Evolutionary conservation across 2,888 invertebrate species (phyloP).

Genomic region (Callyntrura guangdongensis): DNA sequence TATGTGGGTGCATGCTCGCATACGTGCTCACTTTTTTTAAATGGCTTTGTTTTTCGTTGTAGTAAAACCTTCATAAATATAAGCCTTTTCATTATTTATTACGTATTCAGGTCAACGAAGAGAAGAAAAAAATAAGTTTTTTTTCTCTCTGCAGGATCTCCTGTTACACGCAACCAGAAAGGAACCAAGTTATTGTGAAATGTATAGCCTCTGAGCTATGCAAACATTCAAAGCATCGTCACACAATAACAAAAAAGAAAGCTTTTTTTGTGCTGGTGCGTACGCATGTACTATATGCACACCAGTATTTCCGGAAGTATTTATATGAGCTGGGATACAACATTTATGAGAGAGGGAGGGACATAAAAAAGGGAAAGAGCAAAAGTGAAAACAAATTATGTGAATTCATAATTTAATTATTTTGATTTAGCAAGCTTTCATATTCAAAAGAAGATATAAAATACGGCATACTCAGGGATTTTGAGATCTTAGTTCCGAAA

Average conservation of each 20-base stretch:
- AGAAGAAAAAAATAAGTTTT: slow-evolving; percentile 19
- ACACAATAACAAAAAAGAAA: neutral
- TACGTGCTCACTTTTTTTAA: slow-evolving; percentile 20
- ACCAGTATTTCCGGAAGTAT: no score
- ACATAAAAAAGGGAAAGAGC: no score
- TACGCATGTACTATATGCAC: no score
- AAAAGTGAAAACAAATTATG: no score
- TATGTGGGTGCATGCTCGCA: neutral
- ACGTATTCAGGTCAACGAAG: slow-evolving; percentile 49
- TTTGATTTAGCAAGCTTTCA: no score
- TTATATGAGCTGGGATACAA: no score
- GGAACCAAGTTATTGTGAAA: slow-evolving; percentile 1
- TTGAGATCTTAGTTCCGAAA: no score
- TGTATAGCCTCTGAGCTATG: slow-evolving; percentile 16
- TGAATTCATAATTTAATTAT: no score
- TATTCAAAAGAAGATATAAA: no score
- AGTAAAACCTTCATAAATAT: slow-evolving; percentile 36
- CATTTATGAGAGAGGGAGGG: no score
- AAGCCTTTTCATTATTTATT: slow-evolving; percentile 57
- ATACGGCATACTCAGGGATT: no score
- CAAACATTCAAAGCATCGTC: neutral
- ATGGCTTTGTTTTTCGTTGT: slow-evolving; percentile 32
- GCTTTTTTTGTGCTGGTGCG: slow-evolving; percentile 10
- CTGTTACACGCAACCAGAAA: slow-evolving; percentile 25
- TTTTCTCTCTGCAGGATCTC: slow-evolving; percentile 24